Evolutionary conservation across 2,888 invertebrate genomes (phyloP).

Genomic region (Gibbula magus): DNA sequence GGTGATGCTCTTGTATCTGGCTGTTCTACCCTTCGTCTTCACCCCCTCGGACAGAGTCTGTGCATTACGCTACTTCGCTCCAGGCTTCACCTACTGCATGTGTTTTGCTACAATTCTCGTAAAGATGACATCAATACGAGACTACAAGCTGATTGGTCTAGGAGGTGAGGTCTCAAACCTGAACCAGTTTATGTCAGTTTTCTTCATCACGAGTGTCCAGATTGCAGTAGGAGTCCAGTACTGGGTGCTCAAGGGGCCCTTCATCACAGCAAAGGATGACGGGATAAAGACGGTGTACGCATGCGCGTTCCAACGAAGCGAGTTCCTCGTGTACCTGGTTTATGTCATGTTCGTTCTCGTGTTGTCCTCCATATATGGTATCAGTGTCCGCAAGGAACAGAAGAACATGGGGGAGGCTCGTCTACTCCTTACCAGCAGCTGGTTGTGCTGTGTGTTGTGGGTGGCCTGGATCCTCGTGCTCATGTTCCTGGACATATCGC

Average conservation of each 20-base stretch:
- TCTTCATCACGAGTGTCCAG: slow-evolving; percentile 89
- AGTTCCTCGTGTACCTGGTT: slow-evolving; percentile 82
- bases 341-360: slow-evolving; percentile 89
- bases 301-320: slow-evolving; percentile 55
- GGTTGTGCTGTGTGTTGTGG: slow-evolving; percentile 86
- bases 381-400: slow-evolving; percentile 87
- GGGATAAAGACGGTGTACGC: slow-evolving; percentile 41
- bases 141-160: slow-evolving; percentile 86
- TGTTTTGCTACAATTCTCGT: slow-evolving; percentile 92
- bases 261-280: slow-evolving; percentile 42
- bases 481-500: slow-evolving; percentile 58
- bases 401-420: slow-evolving; percentile 95
- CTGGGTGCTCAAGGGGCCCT: slow-evolving; percentile 66
- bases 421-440: slow-evolving; percentile 90
- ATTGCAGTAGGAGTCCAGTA: slow-evolving; percentile 73
- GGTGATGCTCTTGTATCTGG: slow-evolving; percentile 72
- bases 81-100: slow-evolving; percentile 80
- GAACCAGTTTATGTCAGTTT: slow-evolving; percentile 88
- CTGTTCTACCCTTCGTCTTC: slow-evolving; percentile 75
- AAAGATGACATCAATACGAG: slow-evolving; percentile 93
- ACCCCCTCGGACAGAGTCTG: slow-evolving; percentile 74
- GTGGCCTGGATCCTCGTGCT: slow-evolving; percentile 80
- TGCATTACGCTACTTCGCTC: slow-evolving; percentile 74
- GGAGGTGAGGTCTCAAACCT: slow-evolving; percentile 84
- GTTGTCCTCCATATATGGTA: slow-evolving; percentile 88